Evolutionary conservation across 2,113 vertebrate species (phyloP), one percentile per base, ranked within the genome.

Genomic region (Heteronetta atricapilla): DNA sequence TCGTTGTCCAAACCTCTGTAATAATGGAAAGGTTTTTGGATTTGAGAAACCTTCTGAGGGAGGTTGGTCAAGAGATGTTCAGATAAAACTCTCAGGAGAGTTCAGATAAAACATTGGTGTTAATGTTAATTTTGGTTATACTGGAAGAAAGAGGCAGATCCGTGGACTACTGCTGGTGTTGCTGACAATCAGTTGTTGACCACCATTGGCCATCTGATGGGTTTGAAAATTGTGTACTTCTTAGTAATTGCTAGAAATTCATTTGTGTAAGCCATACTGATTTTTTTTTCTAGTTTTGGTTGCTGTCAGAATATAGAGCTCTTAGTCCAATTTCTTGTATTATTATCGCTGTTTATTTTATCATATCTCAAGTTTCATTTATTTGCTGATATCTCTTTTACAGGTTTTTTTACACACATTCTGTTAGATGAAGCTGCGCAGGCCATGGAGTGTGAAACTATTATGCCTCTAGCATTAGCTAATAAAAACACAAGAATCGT

Each of bases 391-490:
- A 7, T 79, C 38, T 97, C 34, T 95, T 93, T 97, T 96, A 70
- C 94, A 99, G 99, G 99, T 31, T 98, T 99, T 96, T 99, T 99
- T 96, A 98, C 98, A 86, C 99, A 99, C 96, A 99, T 99, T 97
- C 98, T 99, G 18, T 97, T 99, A 98, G 99, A 99, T 96, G 99
- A 99, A 98, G 99, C 99, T 42, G 99, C 99, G 44, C 99, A 99
- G 97, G 99, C 99, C 95, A 99, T 99, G 99, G 99, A 99, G 98
- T 99, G 99, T 85, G 99, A 99, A 98, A 99, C 99, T 89, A 99
- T 99, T 95, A 99, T 99, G 99, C 99, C 99, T 96, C 98, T 99
- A 93, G 99, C 99, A 83, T 97, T 99, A 96, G 99, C 99, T 77
- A 98, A 98, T 97, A 98, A 98, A 97, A 98, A 94, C 97, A 99